Evolutionary conservation across 1,140 invertebrate species (phyloP).

Genomic region (Hycleus phaleratus): DNA sequence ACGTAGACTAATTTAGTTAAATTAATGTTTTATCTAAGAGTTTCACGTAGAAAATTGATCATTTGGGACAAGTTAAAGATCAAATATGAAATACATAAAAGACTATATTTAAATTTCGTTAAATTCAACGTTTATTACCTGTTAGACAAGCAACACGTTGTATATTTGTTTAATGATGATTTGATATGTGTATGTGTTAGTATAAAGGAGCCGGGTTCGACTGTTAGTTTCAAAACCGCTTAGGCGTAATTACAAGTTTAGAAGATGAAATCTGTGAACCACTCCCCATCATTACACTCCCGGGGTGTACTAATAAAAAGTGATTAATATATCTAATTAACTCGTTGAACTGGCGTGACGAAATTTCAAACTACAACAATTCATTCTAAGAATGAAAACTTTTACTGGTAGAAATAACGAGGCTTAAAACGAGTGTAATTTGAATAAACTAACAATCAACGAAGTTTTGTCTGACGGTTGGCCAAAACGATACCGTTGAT

Average conservation of each 20-base stretch:
- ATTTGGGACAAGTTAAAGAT: neutral
- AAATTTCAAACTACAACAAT: slow-evolving; percentile 28
- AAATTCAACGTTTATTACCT: neutral
- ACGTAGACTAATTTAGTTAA: too few species aligned
- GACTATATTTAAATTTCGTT: neutral
- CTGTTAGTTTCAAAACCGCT: neutral
- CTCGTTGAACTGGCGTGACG: slow-evolving; percentile 25
- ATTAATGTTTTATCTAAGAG: too few species aligned
- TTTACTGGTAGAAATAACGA: slow-evolving; percentile 23
- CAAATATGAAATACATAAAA: neutral
- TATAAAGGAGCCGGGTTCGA: too few species aligned
- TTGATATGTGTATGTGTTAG: too few species aligned
- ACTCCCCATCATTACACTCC: slow-evolving; percentile 24
- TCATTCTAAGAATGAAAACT: slow-evolving; percentile 28
- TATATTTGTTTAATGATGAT: too few species aligned
- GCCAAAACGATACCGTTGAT: slow-evolving; percentile 13
- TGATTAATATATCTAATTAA: slow-evolving; percentile 33
- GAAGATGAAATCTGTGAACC: slow-evolving; percentile 25
- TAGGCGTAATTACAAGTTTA: slow-evolving; percentile 18
- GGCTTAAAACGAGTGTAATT: slow-evolving; percentile 23
- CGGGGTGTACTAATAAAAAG: slow-evolving; percentile 28
- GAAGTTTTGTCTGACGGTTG: slow-evolving; percentile 1
- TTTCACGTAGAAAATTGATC: too few species aligned
- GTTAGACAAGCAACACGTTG: too few species aligned
- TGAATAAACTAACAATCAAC: slow-evolving; percentile 27